Base-by-base conservation (phyloP, 2,113 vertebrate species). In the Casuarius casuarius region DNA sequence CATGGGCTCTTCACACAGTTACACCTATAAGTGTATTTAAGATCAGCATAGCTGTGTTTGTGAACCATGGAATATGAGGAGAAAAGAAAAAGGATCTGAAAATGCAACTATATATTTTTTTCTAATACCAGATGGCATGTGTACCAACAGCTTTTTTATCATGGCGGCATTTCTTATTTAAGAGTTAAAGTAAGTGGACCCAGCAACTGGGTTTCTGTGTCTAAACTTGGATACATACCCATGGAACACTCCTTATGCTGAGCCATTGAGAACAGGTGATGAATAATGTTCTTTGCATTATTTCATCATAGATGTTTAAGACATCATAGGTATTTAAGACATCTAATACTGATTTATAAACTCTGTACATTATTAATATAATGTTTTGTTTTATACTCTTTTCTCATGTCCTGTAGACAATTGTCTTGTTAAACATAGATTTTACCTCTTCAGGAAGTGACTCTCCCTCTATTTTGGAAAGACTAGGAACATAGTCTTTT, bases 61-160 rank as follows among this genome's bases (percentile, higher is more conserved):
- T 52, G 61, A 65, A 42, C 1, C 19, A 48, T 7, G 59, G 54
- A 87, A 83, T 21, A n/a, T 26, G 44, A 31, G 54, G 14, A 13
- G 6, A 56, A 29, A 56, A 31, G 80, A 91, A 77, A 76, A 51
- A 51, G 13, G 28, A 12, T 38, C 38, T 38, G 15, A 29, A 66
- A 73, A 81, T 3, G 40, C 5, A 23, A 6, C 22, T 44, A 2
- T n/a, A 0, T 58, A 56, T 56, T 56, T 33, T 51, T 71, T 58
- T 29, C 44, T 68, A 48, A 29, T n/a, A 8, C 38, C 38, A 48
- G n/a, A 19, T 48, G 9, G 8, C 9, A 66, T 65, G 13, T 65
- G 5, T 1, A 0, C 1, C 13, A 73, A 8, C 21, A 84, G 10
- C 4, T 58, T 4, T 49, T 90, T 59, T 61, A 10, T 46, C 21